Evolutionary conservation across 2,888 invertebrate genomes (phyloP).

Genomic region (Drosophila barbarae): DNA sequence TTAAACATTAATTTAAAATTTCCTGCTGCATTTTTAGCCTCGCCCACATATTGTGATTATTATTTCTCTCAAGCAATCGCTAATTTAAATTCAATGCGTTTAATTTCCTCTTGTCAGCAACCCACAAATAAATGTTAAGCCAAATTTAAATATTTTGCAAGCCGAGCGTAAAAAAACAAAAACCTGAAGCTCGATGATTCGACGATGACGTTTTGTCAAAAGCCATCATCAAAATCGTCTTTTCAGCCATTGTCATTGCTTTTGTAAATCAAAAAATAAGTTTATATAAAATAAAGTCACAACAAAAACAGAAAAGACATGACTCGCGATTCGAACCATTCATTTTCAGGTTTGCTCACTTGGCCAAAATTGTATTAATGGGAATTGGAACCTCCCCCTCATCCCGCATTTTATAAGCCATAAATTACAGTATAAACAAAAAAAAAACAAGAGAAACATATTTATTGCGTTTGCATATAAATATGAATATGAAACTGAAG

Average conservation of each 20-base stretch:
- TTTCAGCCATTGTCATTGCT: conserved; percentile 31
- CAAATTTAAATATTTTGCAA: conserved; percentile 29
- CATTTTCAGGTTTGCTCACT: conserved; percentile 35
- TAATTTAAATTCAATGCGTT: conserved; percentile 28
- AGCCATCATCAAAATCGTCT: conserved; percentile 33
- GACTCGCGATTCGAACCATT: conserved; percentile 14
- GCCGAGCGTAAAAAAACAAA: neutral
- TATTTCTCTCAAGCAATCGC: neutral
- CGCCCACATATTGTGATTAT: neutral
- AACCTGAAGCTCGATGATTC: conserved; percentile 17
- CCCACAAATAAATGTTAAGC: conserved; percentile 13
- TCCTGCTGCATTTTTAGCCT: neutral
- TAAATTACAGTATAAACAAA: conserved; percentile 60
- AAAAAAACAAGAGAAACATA: conserved; percentile 22
- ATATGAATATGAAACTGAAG: conserved; percentile 46
- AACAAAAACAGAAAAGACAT: conserved; percentile 4
- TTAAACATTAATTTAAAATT: neutral
- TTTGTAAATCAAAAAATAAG: conserved; percentile 31
- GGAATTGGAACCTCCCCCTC: conserved; percentile 38
- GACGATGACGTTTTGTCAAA: conserved; percentile 31
- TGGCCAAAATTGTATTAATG: conserved; percentile 46
- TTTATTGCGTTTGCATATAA: conserved; percentile 23
- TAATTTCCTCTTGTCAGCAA: conserved; percentile 39
- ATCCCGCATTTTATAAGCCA: conserved; percentile 39
- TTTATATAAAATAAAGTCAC: conserved; percentile 27